Conservation (phyloP, 1,140 invertebrate genomes). For the Agrilus planipennis region DNA sequence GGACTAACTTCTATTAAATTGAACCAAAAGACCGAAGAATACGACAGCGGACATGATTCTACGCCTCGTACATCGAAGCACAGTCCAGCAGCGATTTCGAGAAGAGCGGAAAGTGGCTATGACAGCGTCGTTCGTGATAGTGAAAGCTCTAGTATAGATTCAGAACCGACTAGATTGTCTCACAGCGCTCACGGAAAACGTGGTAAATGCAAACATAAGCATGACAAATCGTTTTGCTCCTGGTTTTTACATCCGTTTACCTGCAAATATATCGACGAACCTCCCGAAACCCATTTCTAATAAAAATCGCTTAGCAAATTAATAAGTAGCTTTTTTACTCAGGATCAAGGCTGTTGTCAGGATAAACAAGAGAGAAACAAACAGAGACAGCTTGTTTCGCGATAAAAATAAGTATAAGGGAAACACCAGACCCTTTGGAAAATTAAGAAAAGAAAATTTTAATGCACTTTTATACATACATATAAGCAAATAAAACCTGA, state of each 20-base stretch:
- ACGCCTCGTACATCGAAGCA: slow-evolving; percentile 66
- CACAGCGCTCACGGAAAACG: slow-evolving; percentile 48
- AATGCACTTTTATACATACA: too few species aligned
- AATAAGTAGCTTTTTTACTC: slow-evolving; percentile 1
- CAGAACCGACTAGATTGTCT: slow-evolving; percentile 56
- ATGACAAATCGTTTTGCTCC: slow-evolving; percentile 47
- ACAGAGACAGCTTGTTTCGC: too few species aligned
- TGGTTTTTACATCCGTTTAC: slow-evolving; percentile 55
- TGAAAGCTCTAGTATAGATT: slow-evolving; percentile 71
- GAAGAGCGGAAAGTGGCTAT: slow-evolving; percentile 74
- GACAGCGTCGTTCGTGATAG: slow-evolving; percentile 79
- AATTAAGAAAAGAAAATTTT: too few species aligned
- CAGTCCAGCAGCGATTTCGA: slow-evolving; percentile 56
- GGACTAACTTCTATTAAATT: slow-evolving; percentile 41
- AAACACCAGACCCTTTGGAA: too few species aligned
- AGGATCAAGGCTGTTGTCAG: too few species aligned
- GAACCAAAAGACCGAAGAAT: slow-evolving; percentile 49
- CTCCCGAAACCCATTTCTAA: slow-evolving; percentile 34
- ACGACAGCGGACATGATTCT: slow-evolving; percentile 67
- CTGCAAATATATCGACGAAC: slow-evolving; percentile 53
- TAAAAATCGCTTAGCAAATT: slow-evolving; percentile 4
- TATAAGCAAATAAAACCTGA: too few species aligned
- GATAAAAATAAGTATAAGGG: too few species aligned
- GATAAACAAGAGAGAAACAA: too few species aligned
- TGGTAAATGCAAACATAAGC: slow-evolving; percentile 39